Conservation (phyloP, 2,888 invertebrate genomes). For the Zhuqinia jingwanae region DNA sequence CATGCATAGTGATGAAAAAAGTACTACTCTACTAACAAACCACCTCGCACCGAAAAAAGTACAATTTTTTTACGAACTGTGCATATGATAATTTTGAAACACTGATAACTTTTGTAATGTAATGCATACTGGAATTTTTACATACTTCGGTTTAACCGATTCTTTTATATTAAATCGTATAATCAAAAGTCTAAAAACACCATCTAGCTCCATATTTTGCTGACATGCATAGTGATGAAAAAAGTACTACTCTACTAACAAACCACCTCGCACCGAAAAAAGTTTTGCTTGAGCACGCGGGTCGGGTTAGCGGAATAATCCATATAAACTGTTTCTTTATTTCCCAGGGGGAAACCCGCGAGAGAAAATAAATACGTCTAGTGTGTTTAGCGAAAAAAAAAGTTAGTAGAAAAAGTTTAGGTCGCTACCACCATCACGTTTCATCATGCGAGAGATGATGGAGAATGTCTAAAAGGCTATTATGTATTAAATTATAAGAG, state of each 20-base stretch:
- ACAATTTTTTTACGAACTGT: too few species aligned
- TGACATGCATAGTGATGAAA: too few species aligned
- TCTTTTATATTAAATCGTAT: conserved; percentile 1
- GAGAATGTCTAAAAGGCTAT: conserved; percentile 23
- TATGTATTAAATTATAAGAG: conserved; percentile 24
- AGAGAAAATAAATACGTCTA: conserved; percentile 1
- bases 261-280: not conserved
- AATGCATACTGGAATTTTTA: too few species aligned
- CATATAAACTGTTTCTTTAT: conserved; percentile 60
- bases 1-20: too few species aligned
- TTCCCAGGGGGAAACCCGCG: conserved; percentile 55
- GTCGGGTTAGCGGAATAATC: conserved; percentile 41
- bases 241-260: conserved; percentile 49
- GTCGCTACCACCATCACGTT: not conserved
- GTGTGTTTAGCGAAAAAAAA: conserved; percentile 25
- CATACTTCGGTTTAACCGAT: too few species aligned
- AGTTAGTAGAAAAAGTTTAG: conserved; percentile 14
- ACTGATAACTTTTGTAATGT: too few species aligned
- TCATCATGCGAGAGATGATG: conserved; percentile 4
- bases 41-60: conserved; percentile 7
- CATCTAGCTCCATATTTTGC: conserved; percentile 45
- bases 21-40: conserved; percentile 39
- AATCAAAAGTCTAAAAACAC: conserved; percentile 7
- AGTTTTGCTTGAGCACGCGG: not conserved
- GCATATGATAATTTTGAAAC: too few species aligned